Evolutionary conservation across 2,888 invertebrate genomes (phyloP).

Genomic region (Dioctria linearis): DNA sequence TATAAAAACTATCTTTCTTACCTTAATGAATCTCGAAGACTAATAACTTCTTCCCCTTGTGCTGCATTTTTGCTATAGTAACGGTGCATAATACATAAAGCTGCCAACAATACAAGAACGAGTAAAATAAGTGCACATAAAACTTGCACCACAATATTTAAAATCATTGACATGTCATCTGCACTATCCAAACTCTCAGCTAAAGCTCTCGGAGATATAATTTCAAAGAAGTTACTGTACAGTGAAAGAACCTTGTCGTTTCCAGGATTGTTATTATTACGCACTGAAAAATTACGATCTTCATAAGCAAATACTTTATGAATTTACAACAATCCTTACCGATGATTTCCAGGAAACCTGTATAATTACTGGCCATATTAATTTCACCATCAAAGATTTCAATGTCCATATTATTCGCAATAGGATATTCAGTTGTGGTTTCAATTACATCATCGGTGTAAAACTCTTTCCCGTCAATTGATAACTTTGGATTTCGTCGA

Average conservation of each 20-base stretch:
- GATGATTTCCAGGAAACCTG: constrained; percentile 87
- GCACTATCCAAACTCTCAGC: constrained; percentile 69
- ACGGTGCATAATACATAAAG: constrained; percentile 78
- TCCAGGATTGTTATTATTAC: constrained; percentile 65
- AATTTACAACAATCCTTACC: constrained; percentile 73
- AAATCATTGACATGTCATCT: constrained; percentile 69
- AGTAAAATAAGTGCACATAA: constrained; percentile 77
- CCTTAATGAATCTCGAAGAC: constrained; percentile 78
- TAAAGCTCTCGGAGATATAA: constrained; percentile 80
- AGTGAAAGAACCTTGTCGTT: constrained; percentile 74
- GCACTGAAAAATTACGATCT: constrained; percentile 31
- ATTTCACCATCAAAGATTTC: constrained; percentile 81
- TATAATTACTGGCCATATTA: constrained; percentile 85
- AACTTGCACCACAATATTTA: constrained; percentile 80
- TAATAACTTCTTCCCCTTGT: constrained; percentile 79
- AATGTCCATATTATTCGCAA: constrained; percentile 63
- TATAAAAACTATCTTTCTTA: constrained; percentile 64
- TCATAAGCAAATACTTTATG: constrained; percentile 50
- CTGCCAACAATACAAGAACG: constrained; percentile 75
- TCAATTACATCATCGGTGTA: constrained; percentile 53
- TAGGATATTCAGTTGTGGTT: constrained; percentile 39
- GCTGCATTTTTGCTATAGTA: constrained; percentile 78
- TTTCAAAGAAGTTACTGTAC: constrained; percentile 83
- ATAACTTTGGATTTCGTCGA: constrained; percentile 64
- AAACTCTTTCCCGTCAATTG: constrained; percentile 55